Evolutionary conservation across 2,888 invertebrate species (phyloP).

Genomic region (Acrocyrtus sp.): DNA sequence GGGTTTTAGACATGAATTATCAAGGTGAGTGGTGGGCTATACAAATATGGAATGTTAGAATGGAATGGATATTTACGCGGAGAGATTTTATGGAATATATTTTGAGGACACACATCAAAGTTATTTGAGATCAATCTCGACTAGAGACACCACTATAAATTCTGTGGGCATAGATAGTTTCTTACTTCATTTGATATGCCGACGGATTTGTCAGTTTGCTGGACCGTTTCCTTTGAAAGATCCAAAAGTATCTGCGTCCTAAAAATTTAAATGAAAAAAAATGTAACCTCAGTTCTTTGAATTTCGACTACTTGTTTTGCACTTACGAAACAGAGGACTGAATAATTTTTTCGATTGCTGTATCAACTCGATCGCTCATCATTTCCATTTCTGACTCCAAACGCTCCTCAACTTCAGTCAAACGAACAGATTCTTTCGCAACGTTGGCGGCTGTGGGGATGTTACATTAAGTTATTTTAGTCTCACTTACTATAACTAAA

Average conservation of each 20-base stretch:
- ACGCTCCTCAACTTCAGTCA: slow-evolving; percentile 54
- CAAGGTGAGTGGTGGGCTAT: too few species aligned
- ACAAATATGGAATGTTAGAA: too few species aligned
- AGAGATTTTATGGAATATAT: too few species aligned
- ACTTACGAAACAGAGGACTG: slow-evolving; percentile 58
- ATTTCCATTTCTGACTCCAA: slow-evolving; percentile 55
- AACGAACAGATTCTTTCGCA: slow-evolving; percentile 43
- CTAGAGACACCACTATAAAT: too few species aligned
- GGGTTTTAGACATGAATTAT: too few species aligned
- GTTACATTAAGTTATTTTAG: not conserved
- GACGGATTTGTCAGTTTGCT: slow-evolving; percentile 56
- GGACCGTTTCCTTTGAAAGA: slow-evolving; percentile 56
- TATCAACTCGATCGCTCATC: slow-evolving; percentile 56
- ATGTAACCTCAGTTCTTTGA: not conserved
- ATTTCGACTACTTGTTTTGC: not conserved
- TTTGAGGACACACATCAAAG: too few species aligned
- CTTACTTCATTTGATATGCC: slow-evolving; percentile 52
- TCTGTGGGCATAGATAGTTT: not conserved
- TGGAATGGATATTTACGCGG: too few species aligned
- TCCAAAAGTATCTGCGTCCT: slow-evolving; percentile 56
- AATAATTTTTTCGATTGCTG: slow-evolving; percentile 58
- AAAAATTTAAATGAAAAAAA: not conserved
- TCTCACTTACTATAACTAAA: not conserved
- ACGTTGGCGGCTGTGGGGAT: slow-evolving; percentile 43
- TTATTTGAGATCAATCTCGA: too few species aligned